Evolutionary conservation across 2,797 vertebrate genomes (phyloP), one percentile per base, ranked within the genome.

Genomic region (Gymnothorax javanicus): DNA sequence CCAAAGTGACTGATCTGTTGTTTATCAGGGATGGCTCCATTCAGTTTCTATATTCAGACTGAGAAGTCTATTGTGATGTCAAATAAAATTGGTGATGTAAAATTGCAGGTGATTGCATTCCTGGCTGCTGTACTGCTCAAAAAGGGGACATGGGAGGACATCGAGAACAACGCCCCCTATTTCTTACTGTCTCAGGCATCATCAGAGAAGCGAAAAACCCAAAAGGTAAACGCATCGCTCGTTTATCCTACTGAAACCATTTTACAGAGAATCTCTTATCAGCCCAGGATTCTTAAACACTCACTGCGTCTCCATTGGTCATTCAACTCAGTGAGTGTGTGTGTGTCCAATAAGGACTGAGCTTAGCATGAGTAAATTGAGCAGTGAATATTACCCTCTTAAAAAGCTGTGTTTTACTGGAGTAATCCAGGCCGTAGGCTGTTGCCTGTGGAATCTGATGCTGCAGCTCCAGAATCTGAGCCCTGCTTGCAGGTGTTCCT

Each of bases 111-210:
- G 50, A 98, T 99, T 92, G 96, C 98, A 20, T 99, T 98, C 93
- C 94, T 99, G 92, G 97, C 98, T 93, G 98, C 98, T 87, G 94
- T 97, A 88, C 92, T 99, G 87, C 95, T 95, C 90, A 99, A 99
- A 95, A 98, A 95, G 2, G 98, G 98, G 86, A 99, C 97, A 54
- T 96, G 93, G 94, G 94, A 97, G 52, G 98, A 99, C 92, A 95
- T 98, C 87, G 95, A 98, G 92, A 99, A 98, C 90, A 99, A 99
- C 89, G 97, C 97, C 92, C 98, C 98, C 54, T 95, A 96, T 83
- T 99, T 99, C 96, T 95, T 99, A 90, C 91, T 94, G 91, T 96
- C 96, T 84, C 94, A 98, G 92, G 95, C 93, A 85, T 94, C 96
- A 69, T 89, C 89, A 4, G 88, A 90, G 25, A 90, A 92, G 87